These are phyloP conservation scores for Cryptomyrus ogoouensis DNA, from an alignment of 2,113 vertebrate species.

Conservation along the genomic window DNA sequence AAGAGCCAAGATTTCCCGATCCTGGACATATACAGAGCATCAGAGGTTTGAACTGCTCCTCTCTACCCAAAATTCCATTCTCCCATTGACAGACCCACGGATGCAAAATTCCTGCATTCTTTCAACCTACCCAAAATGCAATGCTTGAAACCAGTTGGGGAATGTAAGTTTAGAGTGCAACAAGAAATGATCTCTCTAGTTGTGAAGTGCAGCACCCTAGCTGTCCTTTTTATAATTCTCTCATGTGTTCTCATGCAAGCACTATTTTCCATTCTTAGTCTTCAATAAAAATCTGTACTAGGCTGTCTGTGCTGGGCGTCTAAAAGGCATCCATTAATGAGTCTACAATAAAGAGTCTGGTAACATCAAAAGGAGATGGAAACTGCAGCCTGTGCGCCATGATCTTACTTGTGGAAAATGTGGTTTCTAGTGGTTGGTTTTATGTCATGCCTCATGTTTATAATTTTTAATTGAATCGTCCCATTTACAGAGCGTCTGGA, in stretches of 20 bases:
- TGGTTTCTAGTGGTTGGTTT: neutral
- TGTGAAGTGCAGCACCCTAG: neutral
- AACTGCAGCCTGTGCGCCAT: neutral
- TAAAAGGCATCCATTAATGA: neutral
- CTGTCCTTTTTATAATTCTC: neutral
- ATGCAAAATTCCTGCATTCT: neutral
- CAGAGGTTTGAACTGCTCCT: neutral
- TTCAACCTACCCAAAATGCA: neutral
- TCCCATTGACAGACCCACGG: neutral
- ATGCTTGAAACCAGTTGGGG: neutral
- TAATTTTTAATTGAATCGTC: neutral
- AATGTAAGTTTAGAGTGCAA: neutral
- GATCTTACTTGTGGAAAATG: neutral
- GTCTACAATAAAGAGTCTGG: neutral
- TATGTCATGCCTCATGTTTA: constrained; percentile 1
- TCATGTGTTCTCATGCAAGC: neutral
- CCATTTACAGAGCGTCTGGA: neutral
- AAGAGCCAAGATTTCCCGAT: neutral
- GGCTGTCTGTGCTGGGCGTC: neutral
- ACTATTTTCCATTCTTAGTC: neutral
- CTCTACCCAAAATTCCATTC: neutral
- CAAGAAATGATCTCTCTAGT: neutral
- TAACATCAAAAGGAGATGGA: neutral
- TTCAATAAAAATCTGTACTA: neutral
- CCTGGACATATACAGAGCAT: neutral